Evolutionary conservation across 2,888 invertebrate genomes (phyloP).

Genomic region (Phymatocera aterrima): DNA sequence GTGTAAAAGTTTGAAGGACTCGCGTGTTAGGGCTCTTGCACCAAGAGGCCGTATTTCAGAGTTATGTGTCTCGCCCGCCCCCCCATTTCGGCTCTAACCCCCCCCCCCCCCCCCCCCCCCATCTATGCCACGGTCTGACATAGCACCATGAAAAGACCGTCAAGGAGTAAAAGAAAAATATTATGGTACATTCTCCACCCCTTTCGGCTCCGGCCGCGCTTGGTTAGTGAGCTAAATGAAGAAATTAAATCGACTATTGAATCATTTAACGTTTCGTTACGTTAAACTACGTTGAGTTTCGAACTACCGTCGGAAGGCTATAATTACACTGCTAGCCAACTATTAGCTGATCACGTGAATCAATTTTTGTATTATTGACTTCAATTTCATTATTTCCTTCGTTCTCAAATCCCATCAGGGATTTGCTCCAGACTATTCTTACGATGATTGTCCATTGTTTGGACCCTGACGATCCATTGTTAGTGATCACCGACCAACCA

Average conservation of each 20-base stretch:
- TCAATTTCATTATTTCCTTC: neutral
- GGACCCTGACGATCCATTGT: neutral
- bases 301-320: constrained; percentile 26
- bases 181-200: constrained; percentile 34
- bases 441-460: constrained; percentile 24
- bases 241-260: constrained; percentile 37
- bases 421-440: constrained; percentile 5
- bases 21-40: constrained; percentile 55
- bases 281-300: constrained; percentile 5
- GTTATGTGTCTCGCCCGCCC: constrained; percentile 58
- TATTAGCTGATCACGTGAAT: constrained; percentile 31
- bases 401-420: neutral
- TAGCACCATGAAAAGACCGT: constrained; percentile 38
- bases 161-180: constrained; percentile 35
- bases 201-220: neutral
- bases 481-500: neutral
- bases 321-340: neutral
- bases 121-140: constrained; percentile 7
- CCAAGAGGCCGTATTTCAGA: constrained; percentile 63
- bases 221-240: constrained; percentile 21
- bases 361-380: neutral
- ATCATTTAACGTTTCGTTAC: constrained; percentile 41
- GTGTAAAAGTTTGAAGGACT: constrained; percentile 61
- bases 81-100: constrained; percentile 33
- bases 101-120: constrained; percentile 13